Conservation (phyloP, 2,113 vertebrate genomes). For the Elephantulus edwardii region DNA sequence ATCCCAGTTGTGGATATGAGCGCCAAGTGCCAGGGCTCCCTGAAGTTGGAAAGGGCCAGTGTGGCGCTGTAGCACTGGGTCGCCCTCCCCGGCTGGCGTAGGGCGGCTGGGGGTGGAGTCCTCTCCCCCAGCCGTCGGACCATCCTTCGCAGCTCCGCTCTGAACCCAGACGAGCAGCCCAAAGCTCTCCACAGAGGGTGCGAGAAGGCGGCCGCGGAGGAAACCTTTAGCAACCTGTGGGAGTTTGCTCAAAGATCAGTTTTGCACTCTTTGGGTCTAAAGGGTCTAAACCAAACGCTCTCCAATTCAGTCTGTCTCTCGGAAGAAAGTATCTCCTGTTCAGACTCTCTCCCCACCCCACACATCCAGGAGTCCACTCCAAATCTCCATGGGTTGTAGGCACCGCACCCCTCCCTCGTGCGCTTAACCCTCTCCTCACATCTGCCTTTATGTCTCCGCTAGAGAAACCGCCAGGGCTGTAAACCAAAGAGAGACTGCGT, state of each 20-base stretch:
- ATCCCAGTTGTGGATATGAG: neutral
- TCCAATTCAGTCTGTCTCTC: neutral
- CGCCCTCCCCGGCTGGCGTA: fast-evolving
- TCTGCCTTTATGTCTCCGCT: neutral
- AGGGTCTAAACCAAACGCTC: neutral
- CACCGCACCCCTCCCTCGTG: neutral
- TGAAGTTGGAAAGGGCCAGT: neutral
- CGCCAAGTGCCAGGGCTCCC: neutral
- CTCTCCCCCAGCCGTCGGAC: fast-evolving
- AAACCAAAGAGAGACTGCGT: neutral
- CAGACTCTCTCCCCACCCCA: neutral
- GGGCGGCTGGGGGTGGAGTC: neutral
- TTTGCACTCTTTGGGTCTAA: neutral
- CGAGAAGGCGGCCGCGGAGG: neutral
- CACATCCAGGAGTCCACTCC: neutral
- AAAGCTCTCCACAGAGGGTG: neutral
- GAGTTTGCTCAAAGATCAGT: neutral
- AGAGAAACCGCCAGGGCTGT: neutral
- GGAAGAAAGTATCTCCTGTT: neutral
- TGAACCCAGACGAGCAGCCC: neutral
- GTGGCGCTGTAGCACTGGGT: fast-evolving
- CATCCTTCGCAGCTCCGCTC: fast-evolving
- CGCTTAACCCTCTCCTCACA: neutral
- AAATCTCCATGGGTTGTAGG: neutral
- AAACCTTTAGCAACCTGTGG: neutral